A percentile compares a stretch with the other conserved stretches of the same genome.
phyloP scores from a whole-genome alignment of 2,113 vertebrate species.

The Agelaius phoeniceus region DNA sequence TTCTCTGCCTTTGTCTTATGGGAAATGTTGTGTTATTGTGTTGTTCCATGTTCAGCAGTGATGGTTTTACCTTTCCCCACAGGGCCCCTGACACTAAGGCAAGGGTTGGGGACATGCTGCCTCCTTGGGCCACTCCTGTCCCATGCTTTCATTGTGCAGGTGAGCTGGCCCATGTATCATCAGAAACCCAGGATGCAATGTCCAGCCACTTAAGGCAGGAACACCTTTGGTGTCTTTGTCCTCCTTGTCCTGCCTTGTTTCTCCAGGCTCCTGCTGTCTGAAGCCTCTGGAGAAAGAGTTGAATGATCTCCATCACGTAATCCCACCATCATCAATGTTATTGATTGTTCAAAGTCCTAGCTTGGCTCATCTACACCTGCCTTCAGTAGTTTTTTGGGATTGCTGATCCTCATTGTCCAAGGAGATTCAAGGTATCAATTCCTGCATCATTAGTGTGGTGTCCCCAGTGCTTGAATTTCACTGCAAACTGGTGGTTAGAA shows the following conservation, averaged over 20 bases:
- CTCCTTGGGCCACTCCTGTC: background rate
- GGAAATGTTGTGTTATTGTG: background rate
- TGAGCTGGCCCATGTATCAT: accelerated
- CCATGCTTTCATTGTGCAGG: background rate
- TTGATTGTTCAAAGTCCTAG: background rate
- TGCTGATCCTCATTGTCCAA: background rate
- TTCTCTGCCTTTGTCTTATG: background rate
- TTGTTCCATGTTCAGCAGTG: background rate
- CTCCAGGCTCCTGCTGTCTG: background rate
- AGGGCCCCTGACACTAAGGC: accelerated
- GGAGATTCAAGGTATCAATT: accelerated
- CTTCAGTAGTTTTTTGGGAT: background rate
- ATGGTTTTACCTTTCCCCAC: background rate
- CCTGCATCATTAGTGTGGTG: background rate
- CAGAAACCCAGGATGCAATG: background rate
- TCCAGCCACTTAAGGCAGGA: background rate
- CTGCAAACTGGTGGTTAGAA: background rate
- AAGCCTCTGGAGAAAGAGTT: background rate
- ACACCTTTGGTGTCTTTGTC: background rate
- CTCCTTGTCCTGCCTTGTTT: background rate
- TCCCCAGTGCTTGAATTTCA: background rate
- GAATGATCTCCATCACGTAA: background rate
- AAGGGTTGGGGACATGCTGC: accelerated
- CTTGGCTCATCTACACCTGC: background rate
- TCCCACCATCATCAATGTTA: accelerated